Percentiles rank a stretch among this genome's conserved stretches.
Conservation (phyloP, 2,797 vertebrate genomes). For the Catharus ustulatus region DNA sequence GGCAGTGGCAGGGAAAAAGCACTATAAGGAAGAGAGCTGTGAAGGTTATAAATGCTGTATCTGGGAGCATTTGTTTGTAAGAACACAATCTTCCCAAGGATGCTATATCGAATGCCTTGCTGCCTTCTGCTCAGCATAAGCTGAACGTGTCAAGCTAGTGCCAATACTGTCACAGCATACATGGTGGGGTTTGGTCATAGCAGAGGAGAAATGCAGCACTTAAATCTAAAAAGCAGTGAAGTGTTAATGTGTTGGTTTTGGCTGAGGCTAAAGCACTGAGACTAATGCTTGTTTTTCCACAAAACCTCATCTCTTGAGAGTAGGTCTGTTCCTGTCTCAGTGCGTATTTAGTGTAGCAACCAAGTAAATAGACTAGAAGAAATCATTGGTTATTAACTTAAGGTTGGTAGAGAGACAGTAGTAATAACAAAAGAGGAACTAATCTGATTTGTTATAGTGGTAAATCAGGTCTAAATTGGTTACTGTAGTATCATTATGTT, state of each 20-base stretch:
- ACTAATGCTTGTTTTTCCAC: background rate
- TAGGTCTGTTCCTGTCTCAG: background rate
- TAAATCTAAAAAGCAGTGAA: background rate
- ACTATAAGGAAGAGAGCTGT: background rate
- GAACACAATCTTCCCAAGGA: background rate
- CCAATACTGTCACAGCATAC: rapidly evolving
- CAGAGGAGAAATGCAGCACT: background rate
- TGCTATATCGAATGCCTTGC: background rate
- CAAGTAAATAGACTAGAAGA: background rate
- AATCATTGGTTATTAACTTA: conserved; percentile 15
- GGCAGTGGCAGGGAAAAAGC: background rate
- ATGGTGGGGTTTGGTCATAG: rapidly evolving
- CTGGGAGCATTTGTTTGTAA: background rate
- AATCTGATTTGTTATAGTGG: background rate
- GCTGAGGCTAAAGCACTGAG: background rate
- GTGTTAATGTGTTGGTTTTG: background rate
- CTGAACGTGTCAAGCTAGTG: background rate
- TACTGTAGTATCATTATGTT: background rate
- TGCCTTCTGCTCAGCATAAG: background rate
- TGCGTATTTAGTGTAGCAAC: background rate
- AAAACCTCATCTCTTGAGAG: background rate
- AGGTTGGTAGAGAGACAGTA: background rate
- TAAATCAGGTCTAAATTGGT: background rate
- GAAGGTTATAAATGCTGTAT: background rate
- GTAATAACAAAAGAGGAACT: background rate